Evolutionary conservation across 2,113 vertebrate genomes (phyloP).

Genomic region (Electrona antarctica): DNA sequence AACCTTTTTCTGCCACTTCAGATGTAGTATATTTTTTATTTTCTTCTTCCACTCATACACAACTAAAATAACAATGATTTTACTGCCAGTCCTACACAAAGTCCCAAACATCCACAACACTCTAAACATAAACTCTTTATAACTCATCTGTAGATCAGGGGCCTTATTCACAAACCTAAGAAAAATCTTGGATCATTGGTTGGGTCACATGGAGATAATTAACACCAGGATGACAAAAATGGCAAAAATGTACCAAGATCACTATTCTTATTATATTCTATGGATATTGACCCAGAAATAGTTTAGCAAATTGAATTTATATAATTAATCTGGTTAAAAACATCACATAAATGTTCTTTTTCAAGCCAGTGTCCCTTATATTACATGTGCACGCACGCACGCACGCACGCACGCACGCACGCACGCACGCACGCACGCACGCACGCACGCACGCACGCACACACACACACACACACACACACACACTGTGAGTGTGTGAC

Average conservation of each 20-base stretch:
- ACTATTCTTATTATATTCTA: constrained; percentile 18
- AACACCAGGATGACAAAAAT: constrained; percentile 16
- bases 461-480: constrained; percentile 9
- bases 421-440: not conserved
- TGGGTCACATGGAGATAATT: constrained; percentile 27
- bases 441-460: not conserved
- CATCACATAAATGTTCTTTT: constrained; percentile 18
- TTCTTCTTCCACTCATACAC: constrained; percentile 52
- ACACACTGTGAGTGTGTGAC: too few relatives aligned
- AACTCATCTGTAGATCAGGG: constrained; percentile 40
- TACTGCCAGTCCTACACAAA: constrained; percentile 28
- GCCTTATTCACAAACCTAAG: constrained; percentile 57
- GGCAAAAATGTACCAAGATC: constrained; percentile 26
- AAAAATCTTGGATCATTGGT: constrained; percentile 41
- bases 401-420: not conserved
- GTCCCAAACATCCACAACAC: constrained; percentile 19
- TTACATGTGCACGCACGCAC: not conserved
- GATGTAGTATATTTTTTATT: constrained; percentile 14
- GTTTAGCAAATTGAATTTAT: constrained; percentile 20
- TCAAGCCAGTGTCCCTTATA: not conserved
- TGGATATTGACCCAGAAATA: constrained; percentile 48
- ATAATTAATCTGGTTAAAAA: constrained; percentile 27
- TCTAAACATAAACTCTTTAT: constrained; percentile 22
- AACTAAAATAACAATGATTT: constrained; percentile 24
- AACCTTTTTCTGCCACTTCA: not conserved